These are phyloP conservation scores for Chaetogeoica ovagalla DNA, from an alignment of 2,888 invertebrate genomes.

Conservation along the genomic window DNA sequence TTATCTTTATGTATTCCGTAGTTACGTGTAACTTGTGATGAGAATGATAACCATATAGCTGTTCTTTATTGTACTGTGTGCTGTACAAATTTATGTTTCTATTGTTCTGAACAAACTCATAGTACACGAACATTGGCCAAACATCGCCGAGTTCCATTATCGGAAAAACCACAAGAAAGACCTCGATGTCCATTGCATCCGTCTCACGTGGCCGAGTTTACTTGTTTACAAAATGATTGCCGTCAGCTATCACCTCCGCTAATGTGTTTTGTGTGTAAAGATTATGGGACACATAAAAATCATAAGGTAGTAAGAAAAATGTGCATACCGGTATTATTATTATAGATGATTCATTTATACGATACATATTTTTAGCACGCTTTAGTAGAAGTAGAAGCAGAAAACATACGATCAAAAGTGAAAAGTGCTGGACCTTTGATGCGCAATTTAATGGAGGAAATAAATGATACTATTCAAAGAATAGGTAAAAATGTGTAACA, in stretches of 20 bases:
- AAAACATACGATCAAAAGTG: slow-evolving; percentile 63
- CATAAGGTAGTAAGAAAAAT: slow-evolving; percentile 61
- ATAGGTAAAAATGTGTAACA: slow-evolving; percentile 42
- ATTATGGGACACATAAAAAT: slow-evolving; percentile 64
- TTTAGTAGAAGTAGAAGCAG: slow-evolving; percentile 65
- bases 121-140: slow-evolving; percentile 63
- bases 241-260: slow-evolving; percentile 60
- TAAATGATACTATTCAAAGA: slow-evolving; percentile 62
- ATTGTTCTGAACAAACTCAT: slow-evolving; percentile 64
- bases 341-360: slow-evolving; percentile 1
- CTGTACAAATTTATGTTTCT: slow-evolving; percentile 63
- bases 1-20: slow-evolving; percentile 54
- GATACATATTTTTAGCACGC: slow-evolving; percentile 60
- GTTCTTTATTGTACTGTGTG: slow-evolving; percentile 65
- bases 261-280: slow-evolving; percentile 66
- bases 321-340: background rate
- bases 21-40: slow-evolving; percentile 63
- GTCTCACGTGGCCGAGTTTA: slow-evolving; percentile 64
- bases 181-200: slow-evolving; percentile 64
- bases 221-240: slow-evolving; percentile 64
- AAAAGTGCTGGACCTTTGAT: slow-evolving; percentile 63
- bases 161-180: slow-evolving; percentile 64
- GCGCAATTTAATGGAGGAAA: slow-evolving; percentile 63
- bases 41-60: slow-evolving; percentile 64
- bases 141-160: slow-evolving; percentile 64